These are phyloP conservation scores for Lapara coniferarum DNA, from an alignment of 2,888 invertebrate genomes.

Conservation along the genomic window DNA sequence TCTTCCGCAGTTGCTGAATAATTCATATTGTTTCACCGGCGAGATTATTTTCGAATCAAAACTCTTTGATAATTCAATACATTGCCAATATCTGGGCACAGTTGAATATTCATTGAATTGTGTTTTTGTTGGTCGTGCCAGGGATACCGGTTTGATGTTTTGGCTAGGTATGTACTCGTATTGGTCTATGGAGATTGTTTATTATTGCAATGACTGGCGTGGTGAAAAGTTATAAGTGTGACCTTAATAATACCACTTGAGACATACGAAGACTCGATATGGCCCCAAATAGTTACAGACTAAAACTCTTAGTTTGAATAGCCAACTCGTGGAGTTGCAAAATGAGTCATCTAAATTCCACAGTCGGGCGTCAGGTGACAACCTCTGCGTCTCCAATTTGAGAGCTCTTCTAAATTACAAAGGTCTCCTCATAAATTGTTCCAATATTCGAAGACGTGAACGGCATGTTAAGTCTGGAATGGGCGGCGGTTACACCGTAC, in stretches of 20 bases:
- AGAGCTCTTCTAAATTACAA: conserved; percentile 79
- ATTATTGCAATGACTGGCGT: too few species aligned
- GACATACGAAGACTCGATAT: neutral
- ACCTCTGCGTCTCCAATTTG: conserved; percentile 77
- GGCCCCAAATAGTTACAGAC: neutral
- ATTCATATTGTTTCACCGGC: conserved; percentile 46
- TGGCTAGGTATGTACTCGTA: neutral
- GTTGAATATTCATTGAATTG: conserved; percentile 15
- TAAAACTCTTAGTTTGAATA: conserved; percentile 5
- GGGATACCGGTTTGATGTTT: neutral
- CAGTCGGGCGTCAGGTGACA: conserved; percentile 63
- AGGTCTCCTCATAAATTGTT: conserved; percentile 81
- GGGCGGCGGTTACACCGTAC: conserved; percentile 54
- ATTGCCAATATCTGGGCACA: conserved; percentile 39
- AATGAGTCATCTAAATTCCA: conserved; percentile 68
- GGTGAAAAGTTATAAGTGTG: too few species aligned
- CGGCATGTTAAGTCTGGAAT: conserved; percentile 74
- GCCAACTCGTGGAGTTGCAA: conserved; percentile 27
- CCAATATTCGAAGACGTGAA: conserved; percentile 76
- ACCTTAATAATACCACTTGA: too few species aligned
- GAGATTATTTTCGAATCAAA: conserved; percentile 48
- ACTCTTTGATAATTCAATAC: conserved; percentile 45
- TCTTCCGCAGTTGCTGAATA: conserved; percentile 50
- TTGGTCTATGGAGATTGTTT: neutral
- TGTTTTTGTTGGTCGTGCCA: conserved; percentile 4